Evolutionary conservation across 2,888 invertebrate genomes (phyloP).

Genomic region (Calliopum simillimum): DNA sequence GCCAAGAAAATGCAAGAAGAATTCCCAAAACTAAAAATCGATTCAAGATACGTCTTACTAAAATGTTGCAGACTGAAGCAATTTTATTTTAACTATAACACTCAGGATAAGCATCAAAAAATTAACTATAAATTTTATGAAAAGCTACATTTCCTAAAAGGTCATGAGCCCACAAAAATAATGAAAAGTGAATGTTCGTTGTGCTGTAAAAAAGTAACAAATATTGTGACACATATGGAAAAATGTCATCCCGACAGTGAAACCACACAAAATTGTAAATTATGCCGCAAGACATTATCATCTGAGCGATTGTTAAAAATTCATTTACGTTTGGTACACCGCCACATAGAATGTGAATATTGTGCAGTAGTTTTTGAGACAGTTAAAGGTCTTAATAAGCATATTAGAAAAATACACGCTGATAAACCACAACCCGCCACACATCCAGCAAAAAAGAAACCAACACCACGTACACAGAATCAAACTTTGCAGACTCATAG

Average conservation of each 20-base stretch:
- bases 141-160: conserved; percentile 16
- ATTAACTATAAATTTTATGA: conserved; percentile 12
- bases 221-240: not conserved
- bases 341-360: not conserved
- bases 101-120: not conserved
- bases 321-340: not conserved
- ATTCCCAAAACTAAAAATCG: conserved; percentile 8
- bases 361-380: not conserved
- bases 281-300: not conserved
- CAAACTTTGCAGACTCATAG: not conserved
- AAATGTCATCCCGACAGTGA: not conserved
- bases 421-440: not conserved
- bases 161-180: not conserved
- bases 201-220: not conserved
- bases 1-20: not conserved
- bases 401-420: not conserved
- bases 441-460: not conserved
- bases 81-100: conserved; percentile 7
- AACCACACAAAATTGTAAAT: too few species aligned
- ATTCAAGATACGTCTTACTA: not conserved
- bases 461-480: not conserved
- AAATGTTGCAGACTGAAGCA: conserved; percentile 11
- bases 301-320: not conserved
- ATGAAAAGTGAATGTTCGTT: not conserved
- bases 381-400: not conserved